These are phyloP conservation scores for Lomographa bimaculata DNA, from an alignment of 2,888 invertebrate genomes.

Conservation along the genomic window DNA sequence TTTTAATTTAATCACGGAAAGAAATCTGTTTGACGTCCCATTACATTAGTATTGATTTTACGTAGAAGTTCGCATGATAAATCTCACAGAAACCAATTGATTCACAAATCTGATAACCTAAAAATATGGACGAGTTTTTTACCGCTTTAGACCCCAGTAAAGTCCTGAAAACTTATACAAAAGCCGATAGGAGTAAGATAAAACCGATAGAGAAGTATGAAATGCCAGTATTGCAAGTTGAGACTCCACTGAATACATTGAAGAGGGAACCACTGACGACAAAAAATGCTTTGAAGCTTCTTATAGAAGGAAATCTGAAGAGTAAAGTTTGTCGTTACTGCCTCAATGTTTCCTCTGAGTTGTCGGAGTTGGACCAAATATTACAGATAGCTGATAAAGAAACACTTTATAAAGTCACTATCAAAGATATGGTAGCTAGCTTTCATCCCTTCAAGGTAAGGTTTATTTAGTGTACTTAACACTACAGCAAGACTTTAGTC, in stretches of 20 bases:
- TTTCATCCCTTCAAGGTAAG: constrained; percentile 72
- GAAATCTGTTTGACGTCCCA: too few relatives aligned
- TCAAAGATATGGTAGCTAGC: constrained; percentile 66
- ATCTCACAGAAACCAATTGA: too few relatives aligned
- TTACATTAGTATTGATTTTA: too few relatives aligned
- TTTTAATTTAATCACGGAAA: too few relatives aligned
- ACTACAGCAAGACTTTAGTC: too few relatives aligned
- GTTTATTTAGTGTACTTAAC: too few relatives aligned
- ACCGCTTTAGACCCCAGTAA: constrained; percentile 22
- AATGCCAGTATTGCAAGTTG: not conserved
- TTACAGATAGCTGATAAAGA: constrained; percentile 57
- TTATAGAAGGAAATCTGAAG: constrained; percentile 59
- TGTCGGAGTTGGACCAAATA: constrained; percentile 63
- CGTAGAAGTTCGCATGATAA: too few relatives aligned
- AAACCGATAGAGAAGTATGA: constrained; percentile 2
- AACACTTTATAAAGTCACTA: constrained; percentile 58
- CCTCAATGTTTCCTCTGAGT: constrained; percentile 45
- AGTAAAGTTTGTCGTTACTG: constrained; percentile 68
- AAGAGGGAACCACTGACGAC: constrained; percentile 48
- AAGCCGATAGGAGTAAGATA: constrained; percentile 6
- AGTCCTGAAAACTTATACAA: constrained; percentile 33
- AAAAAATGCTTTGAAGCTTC: constrained; percentile 59
- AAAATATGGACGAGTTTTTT: constrained; percentile 39
- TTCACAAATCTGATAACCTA: too few relatives aligned
- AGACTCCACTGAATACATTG: not conserved